These are phyloP conservation scores for Odocoileus virginianus DNA, from an alignment of 2,113 vertebrate species.

Conservation along the genomic window DNA sequence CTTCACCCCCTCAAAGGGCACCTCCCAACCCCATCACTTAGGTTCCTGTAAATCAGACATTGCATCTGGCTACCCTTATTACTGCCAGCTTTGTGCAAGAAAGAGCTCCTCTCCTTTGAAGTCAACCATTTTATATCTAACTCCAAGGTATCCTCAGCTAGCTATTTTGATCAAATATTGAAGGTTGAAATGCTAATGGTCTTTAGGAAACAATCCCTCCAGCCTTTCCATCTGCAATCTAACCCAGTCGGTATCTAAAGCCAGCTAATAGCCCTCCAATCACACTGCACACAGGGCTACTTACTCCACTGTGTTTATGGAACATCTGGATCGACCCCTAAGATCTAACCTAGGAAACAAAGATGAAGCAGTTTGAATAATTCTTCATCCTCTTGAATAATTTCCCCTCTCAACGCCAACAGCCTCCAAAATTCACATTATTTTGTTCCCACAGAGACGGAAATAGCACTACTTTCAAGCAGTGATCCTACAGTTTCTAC, in stretches of 20 bases:
- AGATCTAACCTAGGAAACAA: slow-evolving; percentile 20
- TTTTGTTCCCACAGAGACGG: background rate
- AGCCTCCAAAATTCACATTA: slow-evolving; percentile 21
- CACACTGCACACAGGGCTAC: background rate
- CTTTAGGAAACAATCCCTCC: slow-evolving; percentile 11
- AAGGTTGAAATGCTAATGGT: background rate
- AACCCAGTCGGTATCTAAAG: slow-evolving; percentile 12
- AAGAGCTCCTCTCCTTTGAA: background rate
- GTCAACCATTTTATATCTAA: background rate
- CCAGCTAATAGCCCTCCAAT: slow-evolving; percentile 10
- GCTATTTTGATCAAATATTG: slow-evolving; percentile 26
- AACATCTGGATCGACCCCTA: background rate
- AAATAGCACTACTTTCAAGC: background rate
- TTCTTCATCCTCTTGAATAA: background rate
- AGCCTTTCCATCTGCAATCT: background rate
- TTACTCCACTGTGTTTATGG: background rate
- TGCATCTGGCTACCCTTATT: background rate
- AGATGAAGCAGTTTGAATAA: background rate
- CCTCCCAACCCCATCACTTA: background rate
- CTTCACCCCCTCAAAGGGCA: background rate
- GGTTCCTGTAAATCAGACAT: background rate
- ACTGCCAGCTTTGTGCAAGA: background rate
- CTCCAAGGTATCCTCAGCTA: background rate
- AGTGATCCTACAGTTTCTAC: background rate
- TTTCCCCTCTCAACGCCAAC: background rate